phyloP scores from a whole-genome alignment of 1,140 invertebrate species.

The Babylonia areolata region DNA sequence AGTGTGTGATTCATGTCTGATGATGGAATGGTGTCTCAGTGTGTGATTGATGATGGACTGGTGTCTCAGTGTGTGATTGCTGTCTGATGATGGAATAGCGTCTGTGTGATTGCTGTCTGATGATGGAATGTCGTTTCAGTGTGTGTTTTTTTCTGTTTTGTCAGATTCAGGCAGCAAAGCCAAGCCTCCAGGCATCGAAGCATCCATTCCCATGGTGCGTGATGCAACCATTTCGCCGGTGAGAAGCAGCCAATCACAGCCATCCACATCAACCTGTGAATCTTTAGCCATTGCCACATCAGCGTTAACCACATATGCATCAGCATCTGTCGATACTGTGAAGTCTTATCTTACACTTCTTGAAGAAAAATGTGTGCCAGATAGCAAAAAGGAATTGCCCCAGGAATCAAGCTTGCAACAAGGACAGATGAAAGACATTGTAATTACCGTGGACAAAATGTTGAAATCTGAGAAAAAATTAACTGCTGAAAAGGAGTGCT shows the following conservation, averaged over 20 bases:
- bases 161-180: conserved; percentile 2
- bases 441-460: not conserved
- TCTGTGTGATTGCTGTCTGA: too few species aligned
- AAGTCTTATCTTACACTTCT: not conserved
- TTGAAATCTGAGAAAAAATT: not conserved
- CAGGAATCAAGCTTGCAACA: not conserved
- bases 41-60: not conserved
- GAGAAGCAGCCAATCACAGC: not conserved
- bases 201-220: conserved; percentile 7
- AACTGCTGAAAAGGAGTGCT: not conserved
- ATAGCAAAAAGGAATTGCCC: not conserved
- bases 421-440: not conserved
- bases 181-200: conserved; percentile 5
- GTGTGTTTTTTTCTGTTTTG: not conserved
- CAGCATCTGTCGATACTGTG: not conserved
- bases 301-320: not conserved
- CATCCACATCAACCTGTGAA: not conserved
- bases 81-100: too few species aligned
- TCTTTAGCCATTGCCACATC: not conserved
- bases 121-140: not conserved
- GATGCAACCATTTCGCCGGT: not conserved
- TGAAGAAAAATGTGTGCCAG: too few species aligned
- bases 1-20: not conserved
- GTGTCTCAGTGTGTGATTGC: not conserved
- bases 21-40: not conserved